Percentiles rank a stretch among this genome's conserved stretches.
Evolutionary conservation across 23 tunicate species (phyloP).

Genomic region (Trididemnum miniatum): DNA sequence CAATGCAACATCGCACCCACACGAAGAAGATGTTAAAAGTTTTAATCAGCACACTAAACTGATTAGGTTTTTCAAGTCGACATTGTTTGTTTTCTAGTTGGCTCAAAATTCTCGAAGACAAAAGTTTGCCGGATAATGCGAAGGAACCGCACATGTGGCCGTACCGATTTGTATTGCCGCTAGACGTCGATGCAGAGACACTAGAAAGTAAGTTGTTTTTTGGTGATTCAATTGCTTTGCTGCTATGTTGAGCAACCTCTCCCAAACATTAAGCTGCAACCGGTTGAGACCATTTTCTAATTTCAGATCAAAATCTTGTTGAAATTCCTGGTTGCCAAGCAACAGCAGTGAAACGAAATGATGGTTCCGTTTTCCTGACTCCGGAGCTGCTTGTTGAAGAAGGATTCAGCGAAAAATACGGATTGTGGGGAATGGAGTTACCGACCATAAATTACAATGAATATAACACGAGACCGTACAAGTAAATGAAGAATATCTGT

Average conservation of each 20-base stretch:
- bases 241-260: too few species aligned
- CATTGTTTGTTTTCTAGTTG: too few species aligned
- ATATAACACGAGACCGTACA: constrained; percentile 47
- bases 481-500: too few species aligned
- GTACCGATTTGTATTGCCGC: not conserved
- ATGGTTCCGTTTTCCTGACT: constrained; percentile 33
- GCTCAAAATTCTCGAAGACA: too few species aligned
- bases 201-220: not conserved
- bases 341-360: constrained; percentile 35
- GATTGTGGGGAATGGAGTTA: constrained; percentile 10
- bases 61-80: too few species aligned
- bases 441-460: constrained; percentile 50
- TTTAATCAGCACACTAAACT: too few species aligned
- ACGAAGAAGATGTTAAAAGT: too few species aligned
- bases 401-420: not conserved
- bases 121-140: too few species aligned
- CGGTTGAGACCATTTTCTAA: too few species aligned
- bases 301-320: not conserved
- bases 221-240: too few species aligned
- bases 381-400: constrained; percentile 22
- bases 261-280: too few species aligned
- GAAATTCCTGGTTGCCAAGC: constrained; percentile 15
- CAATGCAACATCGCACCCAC: too few species aligned
- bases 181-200: not conserved
- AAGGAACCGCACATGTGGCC: not conserved